Evolutionary conservation across 1,140 invertebrate genomes (phyloP), one percentile per base, ranked within the genome.

Genomic region (Leguminivora glycinivorella): DNA sequence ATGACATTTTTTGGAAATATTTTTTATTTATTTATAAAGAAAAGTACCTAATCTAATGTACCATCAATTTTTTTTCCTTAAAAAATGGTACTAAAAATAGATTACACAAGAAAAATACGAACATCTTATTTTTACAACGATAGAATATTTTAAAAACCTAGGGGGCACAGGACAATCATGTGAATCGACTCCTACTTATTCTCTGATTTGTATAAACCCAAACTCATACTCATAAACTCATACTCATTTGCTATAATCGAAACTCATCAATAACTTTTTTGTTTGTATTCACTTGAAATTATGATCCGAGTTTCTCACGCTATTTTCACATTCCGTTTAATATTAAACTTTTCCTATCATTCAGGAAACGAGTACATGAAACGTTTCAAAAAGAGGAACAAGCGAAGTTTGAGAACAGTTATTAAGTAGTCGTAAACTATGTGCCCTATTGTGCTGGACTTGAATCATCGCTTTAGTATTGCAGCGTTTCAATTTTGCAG

Each of bases 301-400:
- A 52, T 52, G 7, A 19, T 22, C 47, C 19, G 47, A 52, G 47
- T 52, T 52, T 10, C 47, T 52, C 47, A 52, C 56, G 22, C 22
- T 58, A 58, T 58, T 58, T 58, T 29, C 56, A 29, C 25, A 58
- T 26, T 58, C 25, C 12, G 25, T 58, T 58, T 29, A 58, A 58
- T 58, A 58, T 25, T 22, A 58, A 26, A 58, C 10, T 58, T 58
- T 58, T 58, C 14, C 25, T 58, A 58, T 58, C 56, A 58, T 25
- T 58, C 56, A 58, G 56, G 22, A 58, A 58, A 58, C n/a, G n/a
- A n/a, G n/a, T 58, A n/a, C 56, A 26, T 58, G 56, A 29, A 58
- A 58, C 56, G 29, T 58, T 58, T 58, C 56, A 22, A 58, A 58
- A 58, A 58, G 56, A 58, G 25, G 25, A 58, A 58, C 14, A 58